Evolutionary conservation across 2,797 vertebrate species (phyloP).

Genomic region (Geotrypetes seraphini): DNA sequence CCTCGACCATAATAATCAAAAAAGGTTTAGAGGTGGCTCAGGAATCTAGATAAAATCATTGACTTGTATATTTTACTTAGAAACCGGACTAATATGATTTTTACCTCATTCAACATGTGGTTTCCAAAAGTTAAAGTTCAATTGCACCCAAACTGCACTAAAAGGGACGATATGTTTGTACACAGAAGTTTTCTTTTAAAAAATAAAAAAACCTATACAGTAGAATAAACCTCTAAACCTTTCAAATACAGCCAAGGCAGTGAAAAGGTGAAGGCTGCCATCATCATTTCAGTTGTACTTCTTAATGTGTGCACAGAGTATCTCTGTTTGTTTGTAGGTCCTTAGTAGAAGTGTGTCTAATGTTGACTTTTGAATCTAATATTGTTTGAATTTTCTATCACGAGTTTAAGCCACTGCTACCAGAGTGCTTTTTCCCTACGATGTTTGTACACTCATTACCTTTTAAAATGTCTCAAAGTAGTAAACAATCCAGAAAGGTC

Average conservation of each 20-base stretch:
- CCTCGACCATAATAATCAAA: no score
- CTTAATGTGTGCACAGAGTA: constrained; percentile 83
- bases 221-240: constrained; percentile 4
- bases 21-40: no score
- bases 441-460: constrained; percentile 69
- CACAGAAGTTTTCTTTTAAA: constrained; percentile 12
- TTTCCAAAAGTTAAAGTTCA: no score
- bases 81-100: no score
- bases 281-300: constrained; percentile 55
- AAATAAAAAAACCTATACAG: no score
- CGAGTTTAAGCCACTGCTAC: constrained; percentile 62
- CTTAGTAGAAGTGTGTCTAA: constrained; percentile 80
- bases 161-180: neutral
- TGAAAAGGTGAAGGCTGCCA: constrained; percentile 60
- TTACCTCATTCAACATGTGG: no score
- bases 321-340: constrained; percentile 91
- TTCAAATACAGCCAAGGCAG: constrained; percentile 7
- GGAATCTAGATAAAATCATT: no score
- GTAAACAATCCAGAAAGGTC: constrained; percentile 29
- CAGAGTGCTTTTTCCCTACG: constrained; percentile 59
- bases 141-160: no score
- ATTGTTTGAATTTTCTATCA: constrained; percentile 95
- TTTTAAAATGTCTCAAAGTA: constrained; percentile 40
- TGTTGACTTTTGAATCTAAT: constrained; percentile 90
- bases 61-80: no score